phyloP scores from a whole-genome alignment of 2,113 vertebrate genomes.

The Hemiscyllium ocellatum region DNA sequence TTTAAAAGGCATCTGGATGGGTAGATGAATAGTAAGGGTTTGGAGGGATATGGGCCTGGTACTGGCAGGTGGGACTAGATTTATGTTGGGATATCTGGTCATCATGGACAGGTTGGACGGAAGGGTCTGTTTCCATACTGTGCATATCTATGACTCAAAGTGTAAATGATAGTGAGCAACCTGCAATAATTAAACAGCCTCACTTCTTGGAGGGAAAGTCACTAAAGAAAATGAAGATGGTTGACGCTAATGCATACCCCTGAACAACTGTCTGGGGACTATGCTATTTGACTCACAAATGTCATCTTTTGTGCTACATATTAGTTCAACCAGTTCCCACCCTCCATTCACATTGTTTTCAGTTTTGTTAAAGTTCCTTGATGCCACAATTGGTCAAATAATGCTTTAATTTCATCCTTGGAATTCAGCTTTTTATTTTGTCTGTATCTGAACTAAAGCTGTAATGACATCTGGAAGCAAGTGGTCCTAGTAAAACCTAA shows the following conservation, averaged over 20 bases:
- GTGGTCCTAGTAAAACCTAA: background rate
- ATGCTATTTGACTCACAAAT: background rate
- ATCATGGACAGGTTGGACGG: too few relatives aligned
- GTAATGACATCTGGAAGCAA: background rate
- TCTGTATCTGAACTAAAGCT: background rate
- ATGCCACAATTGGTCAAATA: background rate
- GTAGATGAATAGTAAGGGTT: too few relatives aligned
- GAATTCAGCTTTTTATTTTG: background rate
- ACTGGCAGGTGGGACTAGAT: too few relatives aligned
- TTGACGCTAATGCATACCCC: background rate
- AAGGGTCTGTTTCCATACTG: too few relatives aligned
- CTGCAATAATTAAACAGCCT: background rate
- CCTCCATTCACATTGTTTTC: background rate
- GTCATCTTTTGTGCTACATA: background rate
- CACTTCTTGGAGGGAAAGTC: background rate
- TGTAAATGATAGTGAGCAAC: too few relatives aligned
- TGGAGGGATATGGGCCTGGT: too few relatives aligned
- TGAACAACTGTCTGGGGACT: background rate
- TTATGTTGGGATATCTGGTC: too few relatives aligned
- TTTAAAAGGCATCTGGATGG: too few relatives aligned
- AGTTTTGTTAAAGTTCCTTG: background rate
- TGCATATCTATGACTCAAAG: too few relatives aligned
- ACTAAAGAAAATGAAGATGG: background rate
- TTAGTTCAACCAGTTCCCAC: background rate
- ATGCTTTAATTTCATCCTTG: background rate